These are phyloP conservation scores for Andricus grossulariae DNA, from an alignment of 1,140 invertebrate species.

Conservation along the genomic window DNA sequence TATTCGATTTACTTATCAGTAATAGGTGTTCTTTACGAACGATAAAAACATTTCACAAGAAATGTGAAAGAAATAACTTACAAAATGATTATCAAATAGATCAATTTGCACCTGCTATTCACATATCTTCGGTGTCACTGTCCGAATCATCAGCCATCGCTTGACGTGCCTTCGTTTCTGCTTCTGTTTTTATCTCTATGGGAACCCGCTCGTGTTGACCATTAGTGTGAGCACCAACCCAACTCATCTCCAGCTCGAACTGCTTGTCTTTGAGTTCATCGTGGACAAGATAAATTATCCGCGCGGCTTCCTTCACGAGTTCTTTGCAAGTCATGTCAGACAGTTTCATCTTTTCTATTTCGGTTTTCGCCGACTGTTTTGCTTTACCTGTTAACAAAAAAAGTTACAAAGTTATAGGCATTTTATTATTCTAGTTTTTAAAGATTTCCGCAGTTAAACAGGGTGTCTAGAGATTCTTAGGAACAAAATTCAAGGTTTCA, in stretches of 20 bases:
- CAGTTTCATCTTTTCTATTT: conserved; percentile 98
- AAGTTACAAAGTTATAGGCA: conserved; percentile 35
- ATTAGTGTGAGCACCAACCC: conserved; percentile 91
- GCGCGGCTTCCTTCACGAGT: conserved; percentile 94
- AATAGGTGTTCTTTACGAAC: conserved; percentile 13
- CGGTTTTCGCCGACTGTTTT: conserved; percentile 98
- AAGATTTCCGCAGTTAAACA: too few species aligned
- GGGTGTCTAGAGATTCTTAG: too few species aligned
- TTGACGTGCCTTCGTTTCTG: conserved; percentile 87
- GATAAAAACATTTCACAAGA: neutral
- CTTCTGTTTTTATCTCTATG: conserved; percentile 79
- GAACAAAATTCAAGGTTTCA: too few species aligned
- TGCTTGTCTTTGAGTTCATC: conserved; percentile 99
- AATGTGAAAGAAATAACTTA: conserved; percentile 10
- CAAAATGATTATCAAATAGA: conserved; percentile 21
- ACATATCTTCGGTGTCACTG: conserved; percentile 87
- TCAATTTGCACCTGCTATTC: conserved; percentile 45
- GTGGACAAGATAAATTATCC: conserved; percentile 97
- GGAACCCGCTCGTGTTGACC: conserved; percentile 87
- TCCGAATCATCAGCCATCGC: conserved; percentile 90
- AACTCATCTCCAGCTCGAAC: conserved; percentile 97
- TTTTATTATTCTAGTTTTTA: neutral
- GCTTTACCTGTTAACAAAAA: conserved; percentile 82
- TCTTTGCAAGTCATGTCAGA: conserved; percentile 90
- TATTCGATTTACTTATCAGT: conserved; percentile 17